Evolutionary conservation across 2,797 vertebrate species (phyloP).

Genomic region (Philypnodon macrostomus): DNA sequence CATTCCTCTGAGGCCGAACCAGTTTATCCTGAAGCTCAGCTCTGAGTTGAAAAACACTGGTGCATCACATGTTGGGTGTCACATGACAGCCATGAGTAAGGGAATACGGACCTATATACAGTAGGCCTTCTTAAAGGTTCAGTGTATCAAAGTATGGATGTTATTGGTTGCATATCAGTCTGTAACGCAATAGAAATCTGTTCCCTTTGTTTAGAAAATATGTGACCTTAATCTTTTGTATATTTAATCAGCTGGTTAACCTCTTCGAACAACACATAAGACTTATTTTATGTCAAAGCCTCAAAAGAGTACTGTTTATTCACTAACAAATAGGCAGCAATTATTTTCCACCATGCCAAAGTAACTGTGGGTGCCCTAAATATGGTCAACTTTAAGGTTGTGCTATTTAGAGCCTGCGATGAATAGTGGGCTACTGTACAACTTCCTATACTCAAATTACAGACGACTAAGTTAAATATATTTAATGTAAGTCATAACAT

Average conservation of each 20-base stretch:
- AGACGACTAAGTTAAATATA: not conserved
- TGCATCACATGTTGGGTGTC: slow-evolving; percentile 59
- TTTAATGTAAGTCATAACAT: too few relatives aligned
- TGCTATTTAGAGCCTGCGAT: slow-evolving; percentile 1
- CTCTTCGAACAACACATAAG: too few relatives aligned
- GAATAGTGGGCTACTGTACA: not conserved
- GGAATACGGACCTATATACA: slow-evolving; percentile 49
- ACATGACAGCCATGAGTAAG: slow-evolving; percentile 48
- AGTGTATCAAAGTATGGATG: slow-evolving; percentile 5
- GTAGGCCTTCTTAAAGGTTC: slow-evolving; percentile 52
- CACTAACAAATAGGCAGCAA: too few relatives aligned
- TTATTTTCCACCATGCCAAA: too few relatives aligned
- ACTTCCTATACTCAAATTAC: not conserved
- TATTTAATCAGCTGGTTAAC: too few relatives aligned
- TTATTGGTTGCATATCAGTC: not conserved
- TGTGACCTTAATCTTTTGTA: too few relatives aligned
- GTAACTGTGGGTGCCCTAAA: not conserved
- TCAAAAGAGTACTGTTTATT: too few relatives aligned
- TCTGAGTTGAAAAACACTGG: slow-evolving; percentile 36
- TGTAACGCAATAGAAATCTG: too few relatives aligned
- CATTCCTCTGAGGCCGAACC: slow-evolving; percentile 58
- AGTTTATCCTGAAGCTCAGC: slow-evolving; percentile 38
- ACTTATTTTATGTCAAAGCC: too few relatives aligned
- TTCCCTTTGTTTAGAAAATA: not conserved
- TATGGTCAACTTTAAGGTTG: slow-evolving; percentile 4